Evolutionary conservation across 1,140 invertebrate species (phyloP).

Genomic region (Calycopis cecrops): DNA sequence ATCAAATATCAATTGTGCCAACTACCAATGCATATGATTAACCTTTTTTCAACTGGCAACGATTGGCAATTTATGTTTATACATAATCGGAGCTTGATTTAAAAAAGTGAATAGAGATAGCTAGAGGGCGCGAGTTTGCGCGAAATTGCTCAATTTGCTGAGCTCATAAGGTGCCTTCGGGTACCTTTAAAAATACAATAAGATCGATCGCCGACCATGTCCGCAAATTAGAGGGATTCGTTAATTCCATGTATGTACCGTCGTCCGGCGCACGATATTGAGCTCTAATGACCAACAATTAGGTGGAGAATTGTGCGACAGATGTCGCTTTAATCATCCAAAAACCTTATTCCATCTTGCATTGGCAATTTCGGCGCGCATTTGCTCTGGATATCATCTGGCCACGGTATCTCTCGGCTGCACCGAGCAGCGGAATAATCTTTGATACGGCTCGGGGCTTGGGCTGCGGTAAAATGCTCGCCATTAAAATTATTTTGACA

Average conservation of each 20-base stretch:
- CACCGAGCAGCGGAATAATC: too few relatives aligned
- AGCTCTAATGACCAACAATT: slow-evolving; percentile 11
- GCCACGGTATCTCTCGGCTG: background rate
- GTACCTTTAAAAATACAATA: slow-evolving; percentile 70
- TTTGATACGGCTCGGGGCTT: too few relatives aligned
- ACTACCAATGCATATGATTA: too few relatives aligned
- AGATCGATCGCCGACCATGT: slow-evolving; percentile 70
- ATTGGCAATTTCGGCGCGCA: slow-evolving; percentile 27
- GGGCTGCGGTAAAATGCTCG: too few relatives aligned
- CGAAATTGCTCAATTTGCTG: slow-evolving; percentile 70
- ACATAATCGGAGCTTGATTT: background rate
- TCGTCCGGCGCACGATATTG: slow-evolving; percentile 9
- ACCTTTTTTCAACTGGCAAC: too few relatives aligned
- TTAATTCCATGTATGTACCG: slow-evolving; percentile 47
- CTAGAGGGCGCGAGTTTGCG: slow-evolving; percentile 30
- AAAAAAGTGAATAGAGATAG: slow-evolving; percentile 32
- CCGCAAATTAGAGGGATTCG: slow-evolving; percentile 72
- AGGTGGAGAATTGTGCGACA: slow-evolving; percentile 3
- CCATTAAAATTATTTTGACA: too few relatives aligned
- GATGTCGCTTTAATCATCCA: background rate
- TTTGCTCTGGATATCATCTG: background rate
- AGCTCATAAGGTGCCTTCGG: slow-evolving; percentile 54
- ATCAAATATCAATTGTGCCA: too few relatives aligned
- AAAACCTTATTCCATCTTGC: slow-evolving; percentile 13
- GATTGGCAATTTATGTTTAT: too few relatives aligned